These are phyloP conservation scores for Gambelia wislizenii DNA, from an alignment of 2,797 vertebrate genomes.

Conservation along the genomic window DNA sequence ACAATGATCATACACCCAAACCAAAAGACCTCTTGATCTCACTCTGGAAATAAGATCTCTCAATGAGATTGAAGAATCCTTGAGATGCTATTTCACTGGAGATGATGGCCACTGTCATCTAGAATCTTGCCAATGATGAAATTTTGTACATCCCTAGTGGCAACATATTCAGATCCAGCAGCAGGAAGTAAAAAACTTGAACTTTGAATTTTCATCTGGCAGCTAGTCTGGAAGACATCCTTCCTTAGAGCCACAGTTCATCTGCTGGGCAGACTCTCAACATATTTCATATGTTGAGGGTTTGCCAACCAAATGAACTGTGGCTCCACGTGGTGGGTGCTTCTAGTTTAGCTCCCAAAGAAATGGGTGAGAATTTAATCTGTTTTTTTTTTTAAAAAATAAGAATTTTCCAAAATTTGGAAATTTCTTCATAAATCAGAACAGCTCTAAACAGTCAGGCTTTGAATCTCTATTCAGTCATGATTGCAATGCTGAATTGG, in stretches of 20 bases:
- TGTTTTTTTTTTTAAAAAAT: no score
- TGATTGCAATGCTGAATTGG: not conserved
- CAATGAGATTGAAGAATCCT: no score
- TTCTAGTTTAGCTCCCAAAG: not conserved
- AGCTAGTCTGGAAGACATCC: not conserved
- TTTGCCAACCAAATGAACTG: no score
- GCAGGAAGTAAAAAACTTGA: not conserved
- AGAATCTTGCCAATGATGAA: not conserved
- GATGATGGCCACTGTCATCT: not conserved
- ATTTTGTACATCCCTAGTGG: not conserved
- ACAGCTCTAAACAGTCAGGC: not conserved
- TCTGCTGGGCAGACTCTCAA: not conserved
- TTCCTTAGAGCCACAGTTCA: not conserved
- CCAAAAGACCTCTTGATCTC: no score
- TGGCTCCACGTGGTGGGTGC: not conserved
- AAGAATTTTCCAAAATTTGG: not conserved
- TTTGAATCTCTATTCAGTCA: not conserved
- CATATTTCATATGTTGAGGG: not conserved
- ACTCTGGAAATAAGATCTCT: no score
- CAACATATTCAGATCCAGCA: not conserved
- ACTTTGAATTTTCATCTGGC: not conserved
- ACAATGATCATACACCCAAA: no score
- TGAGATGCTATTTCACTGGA: no score
- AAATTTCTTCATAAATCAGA: no score
- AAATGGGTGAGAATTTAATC: not conserved